These are phyloP conservation scores for Brachylomia viminalis DNA, from an alignment of 2,888 invertebrate species.

Conservation along the genomic window DNA sequence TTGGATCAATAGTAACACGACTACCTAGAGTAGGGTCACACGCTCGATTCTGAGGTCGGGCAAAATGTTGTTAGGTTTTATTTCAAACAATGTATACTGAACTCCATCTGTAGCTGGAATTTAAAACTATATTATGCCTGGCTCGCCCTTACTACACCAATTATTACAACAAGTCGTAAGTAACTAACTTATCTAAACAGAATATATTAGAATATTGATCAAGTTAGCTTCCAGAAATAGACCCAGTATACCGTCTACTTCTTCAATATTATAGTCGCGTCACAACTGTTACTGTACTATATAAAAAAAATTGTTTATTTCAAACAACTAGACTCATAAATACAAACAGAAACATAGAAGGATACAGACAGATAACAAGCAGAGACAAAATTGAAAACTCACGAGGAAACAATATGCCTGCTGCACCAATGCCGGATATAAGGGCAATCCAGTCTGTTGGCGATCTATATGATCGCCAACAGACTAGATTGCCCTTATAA, in stretches of 20 bases:
- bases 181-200: too few species aligned
- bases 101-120: neutral
- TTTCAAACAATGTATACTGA: neutral
- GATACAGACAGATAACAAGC: too few species aligned
- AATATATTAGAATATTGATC: neutral
- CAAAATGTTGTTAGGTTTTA: neutral
- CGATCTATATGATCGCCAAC: too few species aligned
- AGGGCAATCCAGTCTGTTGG: too few species aligned
- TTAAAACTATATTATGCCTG: neutral
- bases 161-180: neutral
- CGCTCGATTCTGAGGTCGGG: neutral
- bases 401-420: too few species aligned
- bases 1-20: neutral
- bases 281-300: neutral
- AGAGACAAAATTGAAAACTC: too few species aligned
- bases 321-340: too few species aligned
- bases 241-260: neutral
- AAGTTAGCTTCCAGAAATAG: neutral
- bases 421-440: too few species aligned
- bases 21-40: neutral
- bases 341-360: too few species aligned
- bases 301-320: too few species aligned
- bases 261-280: neutral
- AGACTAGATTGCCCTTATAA: too few species aligned
- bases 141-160: too few species aligned